Conservation (phyloP, 2,797 vertebrate genomes). For the Sparidentex hasta region DNA sequence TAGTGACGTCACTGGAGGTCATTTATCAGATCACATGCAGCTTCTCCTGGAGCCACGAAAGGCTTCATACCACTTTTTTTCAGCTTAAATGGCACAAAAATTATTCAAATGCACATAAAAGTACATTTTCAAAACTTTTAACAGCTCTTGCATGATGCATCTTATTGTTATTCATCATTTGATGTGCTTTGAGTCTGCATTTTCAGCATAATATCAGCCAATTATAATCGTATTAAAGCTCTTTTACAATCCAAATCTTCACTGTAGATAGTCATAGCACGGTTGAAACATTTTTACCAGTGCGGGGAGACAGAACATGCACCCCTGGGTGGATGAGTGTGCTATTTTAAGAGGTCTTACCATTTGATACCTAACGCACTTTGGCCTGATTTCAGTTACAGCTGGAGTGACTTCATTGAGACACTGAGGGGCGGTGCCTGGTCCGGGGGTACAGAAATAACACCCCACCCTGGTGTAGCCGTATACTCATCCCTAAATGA, state of each 20-base stretch:
- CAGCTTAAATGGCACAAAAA: neutral
- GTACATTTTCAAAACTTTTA: neutral
- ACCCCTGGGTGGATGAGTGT: slow-evolving; percentile 17
- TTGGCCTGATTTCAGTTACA: slow-evolving; percentile 64
- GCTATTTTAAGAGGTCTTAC: slow-evolving; percentile 69
- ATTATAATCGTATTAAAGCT: neutral
- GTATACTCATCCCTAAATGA: slow-evolving; percentile 59
- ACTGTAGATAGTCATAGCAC: slow-evolving; percentile 3
- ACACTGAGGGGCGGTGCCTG: slow-evolving; percentile 50
- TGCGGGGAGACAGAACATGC: slow-evolving; percentile 17
- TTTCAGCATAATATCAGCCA: neutral
- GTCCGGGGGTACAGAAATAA: slow-evolving; percentile 69
- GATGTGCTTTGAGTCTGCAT: neutral
- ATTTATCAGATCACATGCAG: no score
- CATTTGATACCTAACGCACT: slow-evolving; percentile 67
- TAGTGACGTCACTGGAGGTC: no score
- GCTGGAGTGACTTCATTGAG: slow-evolving; percentile 71
- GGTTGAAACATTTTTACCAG: slow-evolving; percentile 5
- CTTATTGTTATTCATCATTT: neutral
- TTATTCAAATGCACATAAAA: neutral
- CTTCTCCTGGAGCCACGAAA: no score
- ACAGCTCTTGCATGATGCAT: neutral
- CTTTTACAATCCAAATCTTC: neutral
- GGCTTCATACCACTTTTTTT: no score
- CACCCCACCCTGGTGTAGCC: slow-evolving; percentile 20